Base-by-base conservation (phyloP, 2,797 vertebrate genomes). In the Tolypeutes matacus region DNA sequence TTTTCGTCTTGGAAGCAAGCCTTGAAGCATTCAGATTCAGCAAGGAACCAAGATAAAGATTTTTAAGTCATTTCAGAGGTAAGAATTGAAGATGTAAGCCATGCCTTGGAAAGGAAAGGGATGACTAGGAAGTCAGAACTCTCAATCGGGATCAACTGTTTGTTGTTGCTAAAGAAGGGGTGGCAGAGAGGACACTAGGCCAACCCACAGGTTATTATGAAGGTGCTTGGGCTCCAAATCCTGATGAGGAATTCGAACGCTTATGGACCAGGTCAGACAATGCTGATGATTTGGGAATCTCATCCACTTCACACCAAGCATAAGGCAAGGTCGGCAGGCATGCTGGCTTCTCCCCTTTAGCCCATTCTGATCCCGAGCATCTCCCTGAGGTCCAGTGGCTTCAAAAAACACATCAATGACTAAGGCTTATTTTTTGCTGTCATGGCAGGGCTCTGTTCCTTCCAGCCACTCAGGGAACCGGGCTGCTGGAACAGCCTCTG, bases 1-100 rank as follows among this genome's bases (percentile, higher is more conserved):
- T 42, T 27, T 29, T 78, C 62, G 13, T 56, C 34, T 70, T 60
- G 31, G 46, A 86, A 86, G 42, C 62, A 62, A 84, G n/a, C 82
- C 39, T 2, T 5, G 62, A 83, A 53, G 39, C n/a, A 62, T n/a
- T 91, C 23, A 70, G 60, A 84, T 86, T 58, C 53, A 89, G 34
- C 49, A 58, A 82, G 36, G 31, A 80, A n/a, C 60, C 73, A 88
- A 92, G 39, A 67, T 36, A 31, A 80, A 89, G 53, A 49, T n/a
- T 73, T 46, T 86, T n/a, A 76, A 18, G 36, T 56, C 69, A 86
- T 65, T 83, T 89, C 53, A 73, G 21, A 67, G 25, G 21, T 91
- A 75, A 31, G 73, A 18, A 77, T 17, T 85, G 90, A 78, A 89
- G 56, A 65, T 14, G 29, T 46, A 21, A 53, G n/a, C 65, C 93